phyloP scores from a whole-genome alignment of 2,888 invertebrate genomes.

The Ypsolopha sequella region DNA sequence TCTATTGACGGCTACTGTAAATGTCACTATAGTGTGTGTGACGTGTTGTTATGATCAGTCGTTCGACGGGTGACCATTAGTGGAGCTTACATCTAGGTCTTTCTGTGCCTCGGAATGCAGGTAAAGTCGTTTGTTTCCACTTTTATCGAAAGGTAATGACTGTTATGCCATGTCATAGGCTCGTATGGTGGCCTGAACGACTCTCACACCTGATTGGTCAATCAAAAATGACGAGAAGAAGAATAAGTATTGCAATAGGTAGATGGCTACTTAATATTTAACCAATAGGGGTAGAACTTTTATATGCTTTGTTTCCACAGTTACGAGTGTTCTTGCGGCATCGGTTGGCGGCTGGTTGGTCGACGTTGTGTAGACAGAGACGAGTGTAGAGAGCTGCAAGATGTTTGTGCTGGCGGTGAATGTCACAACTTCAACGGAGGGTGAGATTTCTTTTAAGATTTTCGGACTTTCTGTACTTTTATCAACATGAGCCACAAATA shows the following conservation, averaged over 20 bases:
- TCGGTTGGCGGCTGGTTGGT: constrained; percentile 79
- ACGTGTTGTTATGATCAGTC: no score
- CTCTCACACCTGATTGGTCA: no score
- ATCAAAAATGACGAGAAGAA: not conserved
- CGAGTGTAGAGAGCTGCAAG: constrained; percentile 79
- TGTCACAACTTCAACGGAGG: constrained; percentile 88
- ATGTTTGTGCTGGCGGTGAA: constrained; percentile 83
- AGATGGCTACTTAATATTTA: no score
- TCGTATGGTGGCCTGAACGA: no score
- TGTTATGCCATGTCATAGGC: no score
- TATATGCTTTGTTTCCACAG: constrained; percentile 18
- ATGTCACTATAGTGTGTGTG: no score
- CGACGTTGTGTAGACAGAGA: constrained; percentile 78
- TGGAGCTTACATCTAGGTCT: no score
- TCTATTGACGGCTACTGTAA: no score
- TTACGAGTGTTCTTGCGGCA: constrained; percentile 79
- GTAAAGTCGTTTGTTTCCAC: no score
- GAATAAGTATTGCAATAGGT: not conserved
- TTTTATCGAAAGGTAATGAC: no score
- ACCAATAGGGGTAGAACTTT: not conserved
- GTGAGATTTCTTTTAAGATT: constrained; percentile 21
- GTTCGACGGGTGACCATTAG: no score
- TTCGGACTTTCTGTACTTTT: not conserved
- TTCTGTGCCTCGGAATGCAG: no score
- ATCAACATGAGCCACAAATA: not conserved